These are phyloP conservation scores for Oncorhynchus kisutch DNA, from an alignment of 2,113 vertebrate genomes.

Conservation along the genomic window DNA sequence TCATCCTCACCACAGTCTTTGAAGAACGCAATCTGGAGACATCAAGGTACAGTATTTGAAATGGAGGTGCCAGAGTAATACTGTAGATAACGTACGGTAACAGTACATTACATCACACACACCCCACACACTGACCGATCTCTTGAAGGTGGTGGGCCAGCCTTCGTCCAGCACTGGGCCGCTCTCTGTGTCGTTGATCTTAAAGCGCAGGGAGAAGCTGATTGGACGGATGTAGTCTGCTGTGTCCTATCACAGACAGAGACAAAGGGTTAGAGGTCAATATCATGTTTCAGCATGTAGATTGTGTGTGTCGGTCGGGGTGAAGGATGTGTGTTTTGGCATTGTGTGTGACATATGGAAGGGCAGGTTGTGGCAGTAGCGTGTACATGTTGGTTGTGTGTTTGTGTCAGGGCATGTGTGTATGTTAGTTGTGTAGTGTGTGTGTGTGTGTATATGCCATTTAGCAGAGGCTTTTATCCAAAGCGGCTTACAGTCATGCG, in stretches of 20 bases:
- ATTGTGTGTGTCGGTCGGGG: too few species aligned
- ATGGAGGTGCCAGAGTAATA: too few species aligned
- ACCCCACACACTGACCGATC: constrained; percentile 74
- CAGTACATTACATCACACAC: neutral
- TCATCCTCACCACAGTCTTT: constrained; percentile 95
- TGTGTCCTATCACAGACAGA: constrained; percentile 78
- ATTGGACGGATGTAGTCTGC: constrained; percentile 90
- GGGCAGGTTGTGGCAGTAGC: constrained; percentile 74
- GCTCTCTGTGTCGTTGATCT: constrained; percentile 76
- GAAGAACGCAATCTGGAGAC: constrained; percentile 87
- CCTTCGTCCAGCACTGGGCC: constrained; percentile 84
- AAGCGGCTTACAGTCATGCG: too few species aligned
- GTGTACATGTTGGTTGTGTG: constrained; percentile 8
- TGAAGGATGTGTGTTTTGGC: neutral
- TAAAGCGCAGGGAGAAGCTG: constrained; percentile 81
- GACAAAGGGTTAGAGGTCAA: neutral
- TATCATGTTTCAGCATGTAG: neutral
- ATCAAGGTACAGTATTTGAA: too few species aligned
- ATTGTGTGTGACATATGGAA: constrained; percentile 84
- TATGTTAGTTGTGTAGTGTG: neutral
- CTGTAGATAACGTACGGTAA: too few species aligned
- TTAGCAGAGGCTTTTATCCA: too few species aligned
- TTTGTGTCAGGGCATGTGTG: neutral
- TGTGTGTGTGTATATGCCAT: constrained; percentile 1
- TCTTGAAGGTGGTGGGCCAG: constrained; percentile 77